Evolutionary conservation across 2,113 vertebrate genomes (phyloP).

Genomic region (Cygnus buccinator): DNA sequence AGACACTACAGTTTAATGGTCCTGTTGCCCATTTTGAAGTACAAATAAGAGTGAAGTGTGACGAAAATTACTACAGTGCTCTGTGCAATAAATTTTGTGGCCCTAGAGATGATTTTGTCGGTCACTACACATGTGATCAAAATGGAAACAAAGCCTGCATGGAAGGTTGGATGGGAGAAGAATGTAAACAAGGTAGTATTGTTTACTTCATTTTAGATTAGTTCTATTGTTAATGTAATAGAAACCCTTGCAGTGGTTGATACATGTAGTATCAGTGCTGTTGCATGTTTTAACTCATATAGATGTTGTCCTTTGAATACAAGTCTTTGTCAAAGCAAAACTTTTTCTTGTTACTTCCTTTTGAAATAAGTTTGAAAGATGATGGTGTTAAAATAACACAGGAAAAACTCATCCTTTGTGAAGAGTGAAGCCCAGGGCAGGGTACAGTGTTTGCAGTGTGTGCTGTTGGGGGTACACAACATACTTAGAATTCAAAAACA

Average conservation of each 20-base stretch:
- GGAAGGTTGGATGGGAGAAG: constrained; percentile 91
- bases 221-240: not conserved
- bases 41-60: constrained; percentile 89
- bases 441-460: not conserved
- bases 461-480: not conserved
- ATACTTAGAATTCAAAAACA: not conserved
- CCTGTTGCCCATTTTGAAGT: constrained; percentile 83
- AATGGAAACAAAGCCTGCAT: constrained; percentile 90
- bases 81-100: constrained; percentile 95
- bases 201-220: not conserved
- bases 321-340: not conserved
- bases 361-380: not conserved
- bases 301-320: not conserved
- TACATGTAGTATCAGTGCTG: not conserved
- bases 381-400: not conserved
- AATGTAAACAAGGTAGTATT: constrained; percentile 87
- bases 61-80: constrained; percentile 90
- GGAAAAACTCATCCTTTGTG: not conserved
- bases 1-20: constrained; percentile 82
- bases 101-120: constrained; percentile 91
- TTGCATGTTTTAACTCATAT: not conserved
- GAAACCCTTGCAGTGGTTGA: no score
- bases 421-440: not conserved
- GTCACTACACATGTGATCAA: constrained; percentile 92
- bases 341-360: not conserved